Base-by-base conservation (phyloP, 2,113 vertebrate species). In the Heteronetta atricapilla region DNA sequence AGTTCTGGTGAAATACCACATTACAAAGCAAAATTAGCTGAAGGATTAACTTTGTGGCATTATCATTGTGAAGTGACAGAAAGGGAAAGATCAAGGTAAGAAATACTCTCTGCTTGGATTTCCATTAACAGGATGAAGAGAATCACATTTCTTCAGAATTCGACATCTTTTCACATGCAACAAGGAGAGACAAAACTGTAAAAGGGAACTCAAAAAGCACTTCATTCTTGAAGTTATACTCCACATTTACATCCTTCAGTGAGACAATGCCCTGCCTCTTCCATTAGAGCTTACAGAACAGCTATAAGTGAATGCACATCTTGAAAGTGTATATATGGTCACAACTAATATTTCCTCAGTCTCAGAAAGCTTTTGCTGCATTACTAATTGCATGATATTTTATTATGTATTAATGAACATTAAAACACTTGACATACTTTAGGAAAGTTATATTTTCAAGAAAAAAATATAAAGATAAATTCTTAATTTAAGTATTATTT, bases 401-500 rank as follows among this genome's bases (percentile, higher is more conserved):
- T 33, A 36, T 68, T 78, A 33, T 26, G 12, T 29, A 70, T 92
- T 81, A 91, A 70, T 2, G 0, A 94, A 13, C 1, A 13, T 48
- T 44, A 88, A 90, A 75, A 63, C 42, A 60, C n/a, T 75, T 80
- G 13, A 26, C 16, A 36, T 60, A 55, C 2, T 59, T 94, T 88
- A 50, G 13, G 13, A 38, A 82, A 14, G 10, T 67, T 89, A 10
- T 82, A 25, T 70, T 88, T 88, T 76, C 77, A 83, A 90, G 68
- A 94, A 92, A 89, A 95, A 95, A 74, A 42, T 72, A 15, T 60
- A 17, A 80, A 69, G 38, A 50, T 55, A 95, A 96, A 88, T 70
- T 76, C 53, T 93, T 88, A 88, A 89, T 91, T 67, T 91, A 82
- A 88, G 18, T 75, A 58, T 79, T 95, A 91, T 94, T 97, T 97